Base-by-base conservation (phyloP, 2,888 invertebrate genomes). In the Chloromyia formosa region DNA sequence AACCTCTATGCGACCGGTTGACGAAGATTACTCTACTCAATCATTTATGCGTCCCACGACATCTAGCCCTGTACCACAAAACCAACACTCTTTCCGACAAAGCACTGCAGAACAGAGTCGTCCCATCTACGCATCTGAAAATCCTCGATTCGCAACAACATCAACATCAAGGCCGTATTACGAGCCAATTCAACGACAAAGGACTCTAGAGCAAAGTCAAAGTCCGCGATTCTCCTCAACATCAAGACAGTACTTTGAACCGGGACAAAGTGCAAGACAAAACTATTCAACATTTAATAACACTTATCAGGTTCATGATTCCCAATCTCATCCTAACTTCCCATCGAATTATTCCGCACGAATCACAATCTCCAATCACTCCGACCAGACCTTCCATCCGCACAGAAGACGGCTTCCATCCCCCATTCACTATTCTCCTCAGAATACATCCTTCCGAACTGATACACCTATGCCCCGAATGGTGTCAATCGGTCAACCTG, bases 401-500 rank as follows among this genome's bases (percentile, higher is more conserved):
- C 12, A 7, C 27, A 23, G n/a, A 12, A 14, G 14, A 14, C 61
- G 27, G 23, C 61, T 27, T 56, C 49, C 66, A 68, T 23, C 27
- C 9, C 18, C 64, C 2, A 16, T 16, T 7, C 45, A 18, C 12
- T 42, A 18, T 4, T 40, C 64, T 9, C 10, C 22, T 1, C 60
- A 60, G 23, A n/a, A n/a, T 10, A 14, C 27, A 23, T 60, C 27
- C 22, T 23, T 60, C 60, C 60, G 27, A 7, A 12, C 22, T 2
- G n/a, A 60, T 12, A 1, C 56, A 18, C 66, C 40, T 3, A 22
- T 23, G 14, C 81, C 84, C 4, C 81, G 81, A n/a, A 81, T 80
- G 80, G 77, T 83, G 1, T 74, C 80, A 9, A 79, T 82, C 4
- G 83, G 83, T 23, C 79, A 82, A 75, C 79, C 81, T 7, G 80